phyloP scores from a whole-genome alignment of 2,888 invertebrate genomes.

The Sialis lutaria region DNA sequence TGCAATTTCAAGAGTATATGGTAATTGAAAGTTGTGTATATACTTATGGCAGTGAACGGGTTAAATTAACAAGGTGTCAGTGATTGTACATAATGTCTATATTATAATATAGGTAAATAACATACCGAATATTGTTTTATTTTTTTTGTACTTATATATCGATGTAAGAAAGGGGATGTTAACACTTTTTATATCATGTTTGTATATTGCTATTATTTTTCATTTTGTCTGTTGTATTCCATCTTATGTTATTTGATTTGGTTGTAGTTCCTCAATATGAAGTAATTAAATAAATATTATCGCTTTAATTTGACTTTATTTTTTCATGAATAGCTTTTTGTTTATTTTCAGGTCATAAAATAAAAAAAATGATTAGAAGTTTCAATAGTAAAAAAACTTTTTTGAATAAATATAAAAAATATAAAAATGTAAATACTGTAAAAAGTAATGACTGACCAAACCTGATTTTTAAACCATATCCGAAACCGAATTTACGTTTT shows the following conservation, averaged over 20 bases:
- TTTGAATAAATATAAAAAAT: no score
- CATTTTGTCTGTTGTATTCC: not conserved
- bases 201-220: not conserved
- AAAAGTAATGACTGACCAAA: no score
- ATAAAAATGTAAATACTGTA: no score
- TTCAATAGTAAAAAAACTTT: no score
- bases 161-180: not conserved
- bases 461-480: no score
- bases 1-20: no score
- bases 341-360: no score
- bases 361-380: no score
- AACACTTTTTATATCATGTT: not conserved
- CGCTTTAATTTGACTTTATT: not conserved
- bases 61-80: not conserved
- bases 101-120: not conserved
- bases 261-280: slow-evolving; percentile 2
- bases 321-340: no score
- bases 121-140: not conserved
- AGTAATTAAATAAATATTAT: not conserved
- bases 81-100: not conserved
- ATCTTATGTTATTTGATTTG: not conserved
- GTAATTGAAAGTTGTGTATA: no score
- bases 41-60: no score
- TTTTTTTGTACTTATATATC: not conserved
- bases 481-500: no score